phyloP scores from a whole-genome alignment of 2,888 invertebrate genomes.

The Isotomurus palustris region DNA sequence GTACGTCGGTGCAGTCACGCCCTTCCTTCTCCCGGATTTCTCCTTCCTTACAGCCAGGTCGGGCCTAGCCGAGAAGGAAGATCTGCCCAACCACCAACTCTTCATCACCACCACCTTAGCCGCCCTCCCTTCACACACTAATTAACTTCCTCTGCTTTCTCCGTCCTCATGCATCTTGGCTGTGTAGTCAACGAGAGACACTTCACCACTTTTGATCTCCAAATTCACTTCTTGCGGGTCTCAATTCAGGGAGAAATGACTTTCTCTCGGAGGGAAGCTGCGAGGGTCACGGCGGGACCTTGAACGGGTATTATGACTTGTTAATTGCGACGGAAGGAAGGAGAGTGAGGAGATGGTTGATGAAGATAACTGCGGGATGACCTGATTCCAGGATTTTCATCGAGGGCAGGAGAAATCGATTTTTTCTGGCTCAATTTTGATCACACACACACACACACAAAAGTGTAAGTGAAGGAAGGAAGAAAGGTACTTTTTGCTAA shows the following conservation, averaged over 20 bases:
- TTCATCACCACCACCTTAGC: too few relatives aligned
- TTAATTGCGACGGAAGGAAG: too few relatives aligned
- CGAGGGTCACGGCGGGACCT: too few relatives aligned
- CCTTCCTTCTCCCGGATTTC: constrained; percentile 39
- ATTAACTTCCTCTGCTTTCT: constrained; percentile 9
- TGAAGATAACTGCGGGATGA: constrained; percentile 8
- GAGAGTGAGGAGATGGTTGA: too few relatives aligned
- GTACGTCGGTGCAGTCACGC: constrained; percentile 43
- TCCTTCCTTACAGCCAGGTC: constrained; percentile 15
- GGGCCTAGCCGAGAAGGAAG: constrained; percentile 10
- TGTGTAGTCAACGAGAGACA: neutral
- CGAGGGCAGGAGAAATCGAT: constrained; percentile 3
- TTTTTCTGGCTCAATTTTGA: constrained; percentile 3
- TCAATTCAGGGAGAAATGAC: too few relatives aligned
- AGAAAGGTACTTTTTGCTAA: constrained; percentile 12
- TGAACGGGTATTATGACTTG: too few relatives aligned
- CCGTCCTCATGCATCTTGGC: neutral
- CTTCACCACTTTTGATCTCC: neutral
- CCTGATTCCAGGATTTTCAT: constrained; percentile 5
- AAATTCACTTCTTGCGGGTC: neutral
- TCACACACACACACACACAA: neutral
- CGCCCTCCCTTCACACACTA: constrained; percentile 11
- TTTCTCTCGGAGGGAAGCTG: too few relatives aligned
- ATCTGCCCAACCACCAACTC: too few relatives aligned
- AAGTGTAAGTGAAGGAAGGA: too few relatives aligned